Conservation (phyloP, 2,797 vertebrate genomes). For the Bovichtus diacanthus region DNA sequence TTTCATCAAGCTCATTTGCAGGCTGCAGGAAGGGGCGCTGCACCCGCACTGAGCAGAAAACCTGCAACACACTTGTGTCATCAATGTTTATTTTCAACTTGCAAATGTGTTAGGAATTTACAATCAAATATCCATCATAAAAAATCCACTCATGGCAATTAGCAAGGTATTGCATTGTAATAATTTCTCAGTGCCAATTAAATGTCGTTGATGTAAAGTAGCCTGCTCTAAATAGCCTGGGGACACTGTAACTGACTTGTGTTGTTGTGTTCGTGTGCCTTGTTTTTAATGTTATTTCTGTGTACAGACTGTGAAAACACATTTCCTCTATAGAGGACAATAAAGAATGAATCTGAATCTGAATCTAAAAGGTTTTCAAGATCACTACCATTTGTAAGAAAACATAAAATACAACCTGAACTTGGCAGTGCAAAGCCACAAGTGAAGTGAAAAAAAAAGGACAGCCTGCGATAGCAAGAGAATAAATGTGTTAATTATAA, state of each 20-base stretch:
- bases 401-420: constrained; percentile 16
- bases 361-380: constrained; percentile 1
- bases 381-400: not conserved
- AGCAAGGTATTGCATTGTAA: not conserved
- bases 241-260: too few species aligned
- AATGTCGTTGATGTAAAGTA: not conserved
- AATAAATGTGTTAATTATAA: constrained; percentile 73
- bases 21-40: constrained; percentile 32
- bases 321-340: too few species aligned
- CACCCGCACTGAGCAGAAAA: constrained; percentile 32
- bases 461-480: constrained; percentile 51
- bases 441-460: constrained; percentile 21
- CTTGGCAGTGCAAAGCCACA: constrained; percentile 19
- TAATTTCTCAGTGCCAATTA: not conserved
- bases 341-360: too few species aligned
- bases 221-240: too few species aligned
- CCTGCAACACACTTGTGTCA: constrained; percentile 11
- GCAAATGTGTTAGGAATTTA: constrained; percentile 18
- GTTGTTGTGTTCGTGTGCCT: too few species aligned
- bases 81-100: constrained; percentile 27
- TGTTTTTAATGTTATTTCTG: too few species aligned
- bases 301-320: too few species aligned
- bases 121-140: not conserved
- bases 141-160: constrained; percentile 1
- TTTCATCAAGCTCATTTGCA: constrained; percentile 66